Evolutionary conservation across 1,140 invertebrate species (phyloP), one percentile per base, ranked within the genome.

Genomic region (Armadillidium nasatum): DNA sequence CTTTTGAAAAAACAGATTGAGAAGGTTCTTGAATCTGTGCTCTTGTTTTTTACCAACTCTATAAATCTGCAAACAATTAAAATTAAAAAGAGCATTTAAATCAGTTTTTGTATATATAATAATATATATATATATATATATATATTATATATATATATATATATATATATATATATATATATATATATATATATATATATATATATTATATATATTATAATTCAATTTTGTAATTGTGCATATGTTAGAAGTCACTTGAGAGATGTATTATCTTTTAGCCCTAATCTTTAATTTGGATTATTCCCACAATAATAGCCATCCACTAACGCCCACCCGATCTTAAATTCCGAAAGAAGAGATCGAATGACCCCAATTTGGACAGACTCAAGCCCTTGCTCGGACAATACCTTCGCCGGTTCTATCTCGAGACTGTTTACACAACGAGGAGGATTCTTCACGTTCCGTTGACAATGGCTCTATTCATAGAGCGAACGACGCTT

Each of bases 121-220:
- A 33, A 33, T 33, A 33, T 33, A 33, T 3, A 33, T 33, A 33
- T 33, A 3, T 33, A 33, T 33, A 33, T 33, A 33, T 33, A 33
- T 33, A 33, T 6, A 44, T 0, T 7, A 10, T 15, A 44, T 22
- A 71, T 21, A 44, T 13, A 23, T 0, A 44, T 13, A 71, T 60
- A 60, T 60, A 60, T 60, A 60, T 60, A 60, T 60, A 60, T 4
- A 60, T 60, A 60, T 60, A 60, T 60, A 60, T 60, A 60, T 60
- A 60, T 60, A 60, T 60, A 60, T 60, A 60, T 60, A 60, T 60
- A 60, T 60, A 60, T 60, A 60, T 60, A 60, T 60, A 60, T 4
- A 7, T 60, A 60, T 60, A 60, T 15, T 60, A 7, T 50, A 7
- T 60, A 60, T 60, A 60, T 60, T 10, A 60, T 60, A 60, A 15